Evolutionary conservation across 2,113 vertebrate species (phyloP), one percentile per base, ranked within the genome.

Genomic region (Campylomormyrus tamandua): DNA sequence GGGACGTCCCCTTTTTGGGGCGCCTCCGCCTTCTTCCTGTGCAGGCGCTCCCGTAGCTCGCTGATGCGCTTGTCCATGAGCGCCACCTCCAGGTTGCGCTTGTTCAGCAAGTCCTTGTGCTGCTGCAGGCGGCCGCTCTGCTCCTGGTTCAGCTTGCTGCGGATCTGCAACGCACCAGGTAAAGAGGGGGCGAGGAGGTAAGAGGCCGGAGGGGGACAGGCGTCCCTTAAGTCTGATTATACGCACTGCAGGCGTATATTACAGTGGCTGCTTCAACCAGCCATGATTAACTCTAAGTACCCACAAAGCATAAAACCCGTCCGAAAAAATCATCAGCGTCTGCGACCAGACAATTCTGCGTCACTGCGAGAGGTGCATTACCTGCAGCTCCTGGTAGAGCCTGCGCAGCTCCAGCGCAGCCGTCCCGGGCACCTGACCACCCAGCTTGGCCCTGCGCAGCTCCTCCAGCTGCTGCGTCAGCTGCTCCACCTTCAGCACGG

Each of bases 1-100:
- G 96, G 96, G 90, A 95, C 94, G 94, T 96, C 96, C 94, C 96
- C 96, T 95, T 96, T 96, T 92, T 95, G 96, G 97, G 97, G 94
- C 97, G 96, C 98, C 97, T 99, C 98, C 94, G 97, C 96, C 96
- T 98, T 99, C 95, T 99, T 99, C 96, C 98, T 98, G 92, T 98
- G 97, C 21, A 99, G 97, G 48, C 98, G 98, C 19, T 99, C 97
- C 0, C 98, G 97, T 74, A 99, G 96, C 91, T 99, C 98, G 0
- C 93, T 96, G 92, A 99, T 99, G 70, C 98, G 95, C 93, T 97
- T 98, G 96, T 99, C 98, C 98, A 99, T 99, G 94, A 99, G 96
- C 3, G 98, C 97, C 93, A 99, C 98, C 92, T 99, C 98, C 97
- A 98, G 97, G 93, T 99, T 99, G 90, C 98, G 98, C 80, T 98